Conservation (phyloP, 1,140 invertebrate species). For the Cydia strobilella region DNA sequence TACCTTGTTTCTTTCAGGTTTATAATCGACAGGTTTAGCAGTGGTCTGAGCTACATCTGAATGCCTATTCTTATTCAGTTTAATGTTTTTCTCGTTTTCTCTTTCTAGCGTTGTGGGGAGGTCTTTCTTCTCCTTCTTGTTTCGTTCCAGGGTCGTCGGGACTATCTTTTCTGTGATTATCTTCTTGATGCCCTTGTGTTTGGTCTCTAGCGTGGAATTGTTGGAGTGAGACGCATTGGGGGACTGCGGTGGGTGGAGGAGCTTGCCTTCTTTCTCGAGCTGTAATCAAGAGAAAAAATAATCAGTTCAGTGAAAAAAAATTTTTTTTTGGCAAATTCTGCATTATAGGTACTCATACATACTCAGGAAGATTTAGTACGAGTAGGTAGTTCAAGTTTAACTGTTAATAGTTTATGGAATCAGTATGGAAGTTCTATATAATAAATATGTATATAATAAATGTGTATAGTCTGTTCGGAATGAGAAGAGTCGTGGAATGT, state of each 20-base stretch:
- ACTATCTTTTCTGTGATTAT: constrained; percentile 77
- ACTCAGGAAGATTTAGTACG: no score
- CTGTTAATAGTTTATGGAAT: no score
- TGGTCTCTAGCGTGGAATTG: constrained; percentile 76
- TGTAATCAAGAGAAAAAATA: constrained; percentile 54
- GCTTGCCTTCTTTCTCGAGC: constrained; percentile 76
- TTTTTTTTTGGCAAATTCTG: no score
- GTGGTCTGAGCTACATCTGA: constrained; percentile 55
- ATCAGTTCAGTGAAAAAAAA: constrained; percentile 20
- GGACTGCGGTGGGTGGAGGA: constrained; percentile 68
- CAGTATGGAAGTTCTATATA: no score
- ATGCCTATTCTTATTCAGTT: constrained; percentile 65
- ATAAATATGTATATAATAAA: no score
- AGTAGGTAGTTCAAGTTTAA: no score
- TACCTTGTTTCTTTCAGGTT: constrained; percentile 65
- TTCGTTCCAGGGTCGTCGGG: constrained; percentile 73
- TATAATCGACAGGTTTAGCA: constrained; percentile 50
- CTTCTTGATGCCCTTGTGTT: constrained; percentile 76
- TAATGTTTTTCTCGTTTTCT: constrained; percentile 79
- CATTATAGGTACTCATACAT: no score
- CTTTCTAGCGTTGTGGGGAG: constrained; percentile 75
- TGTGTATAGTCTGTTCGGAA: no score
- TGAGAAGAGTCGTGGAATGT: no score
- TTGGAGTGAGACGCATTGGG: constrained; percentile 76
- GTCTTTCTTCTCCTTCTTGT: constrained; percentile 80